Conservation (phyloP, 2,797 vertebrate genomes). For the Gorsachius magnificus region DNA sequence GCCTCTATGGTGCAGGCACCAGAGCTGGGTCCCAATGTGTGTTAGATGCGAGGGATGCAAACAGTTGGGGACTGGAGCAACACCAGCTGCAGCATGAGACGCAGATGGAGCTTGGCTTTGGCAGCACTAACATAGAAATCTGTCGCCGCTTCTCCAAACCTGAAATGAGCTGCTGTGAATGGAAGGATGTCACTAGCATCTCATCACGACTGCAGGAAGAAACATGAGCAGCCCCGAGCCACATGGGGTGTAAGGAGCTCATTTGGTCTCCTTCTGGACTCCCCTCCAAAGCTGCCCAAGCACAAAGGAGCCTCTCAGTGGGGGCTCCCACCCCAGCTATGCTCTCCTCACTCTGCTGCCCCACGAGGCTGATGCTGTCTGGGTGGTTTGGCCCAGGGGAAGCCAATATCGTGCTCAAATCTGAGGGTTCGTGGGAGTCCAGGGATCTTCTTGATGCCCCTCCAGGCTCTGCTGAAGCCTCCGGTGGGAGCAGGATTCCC, state of each 20-base stretch:
- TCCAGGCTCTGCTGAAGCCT: background rate
- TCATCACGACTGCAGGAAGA: background rate
- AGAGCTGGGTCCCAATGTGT: rapidly evolving
- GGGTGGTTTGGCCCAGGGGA: background rate
- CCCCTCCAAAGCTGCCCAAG: background rate
- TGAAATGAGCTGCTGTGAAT: background rate
- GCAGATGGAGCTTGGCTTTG: background rate
- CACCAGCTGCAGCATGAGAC: background rate
- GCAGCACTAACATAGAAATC: background rate
- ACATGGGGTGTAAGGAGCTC: background rate
- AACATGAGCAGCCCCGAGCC: background rate
- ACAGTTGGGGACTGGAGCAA: background rate
- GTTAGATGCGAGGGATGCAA: background rate
- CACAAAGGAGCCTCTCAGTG: background rate
- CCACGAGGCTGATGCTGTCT: background rate
- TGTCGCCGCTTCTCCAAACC: background rate
- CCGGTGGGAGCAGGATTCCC: background rate
- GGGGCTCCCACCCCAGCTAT: background rate
- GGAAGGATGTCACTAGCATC: background rate
- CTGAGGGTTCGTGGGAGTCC: background rate
- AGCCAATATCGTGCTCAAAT: background rate
- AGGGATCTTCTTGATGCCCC: background rate
- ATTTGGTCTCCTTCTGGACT: background rate
- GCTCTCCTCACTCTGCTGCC: background rate
- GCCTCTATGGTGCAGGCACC: background rate